Evolutionary conservation across 2,888 invertebrate genomes (phyloP), one percentile per base, ranked within the genome.

Genomic region (Caenorhabditis wallacei): DNA sequence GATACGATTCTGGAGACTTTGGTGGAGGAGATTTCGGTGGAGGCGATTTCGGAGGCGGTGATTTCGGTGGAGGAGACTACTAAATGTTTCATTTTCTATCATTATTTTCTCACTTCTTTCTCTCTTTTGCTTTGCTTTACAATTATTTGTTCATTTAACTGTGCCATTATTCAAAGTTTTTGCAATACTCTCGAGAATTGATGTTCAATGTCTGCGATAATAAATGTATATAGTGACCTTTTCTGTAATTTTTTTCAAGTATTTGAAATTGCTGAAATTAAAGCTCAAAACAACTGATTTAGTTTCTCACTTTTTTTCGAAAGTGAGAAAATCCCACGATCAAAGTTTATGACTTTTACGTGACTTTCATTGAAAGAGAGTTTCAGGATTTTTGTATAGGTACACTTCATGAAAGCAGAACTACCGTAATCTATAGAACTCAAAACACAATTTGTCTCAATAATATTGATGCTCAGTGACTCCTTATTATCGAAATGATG

Each of bases 41-140:
- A 11, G 87, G 79, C 24, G 82, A 79, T 22, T 78, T 61, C 48
- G 82, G 78, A 8, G 75, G 82, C 8, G 59, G 66, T 46, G 82
- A 82, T 35, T 82, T 63, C 20, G 82, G 79, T 24, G 80, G 80
- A 37, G 80, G 70, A 30, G 70, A 79, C 64, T 79, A 56, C 26
- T 78, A 46, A 78, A 20, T 20, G 1, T 35, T 18, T 43, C n/a
- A n/a, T 56, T 35, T 30, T 3, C 30, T 7, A 30, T 26, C 3
- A 16, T 13, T 54, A 13, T 20, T 26, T 7, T 63, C 20, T 8
- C 26, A 26, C 35, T 51, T 48, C 16, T 59, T 18, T 37, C 35
- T 51, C 22, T 37, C 51, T 61, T 13, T 53, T 20, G 61, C 53
- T 57, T 48, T 18, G 64, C 48, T 64, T 63, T 63, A 63, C 61